Base-by-base conservation (phyloP, 2,888 invertebrate genomes). In the Molanna angustata region DNA sequence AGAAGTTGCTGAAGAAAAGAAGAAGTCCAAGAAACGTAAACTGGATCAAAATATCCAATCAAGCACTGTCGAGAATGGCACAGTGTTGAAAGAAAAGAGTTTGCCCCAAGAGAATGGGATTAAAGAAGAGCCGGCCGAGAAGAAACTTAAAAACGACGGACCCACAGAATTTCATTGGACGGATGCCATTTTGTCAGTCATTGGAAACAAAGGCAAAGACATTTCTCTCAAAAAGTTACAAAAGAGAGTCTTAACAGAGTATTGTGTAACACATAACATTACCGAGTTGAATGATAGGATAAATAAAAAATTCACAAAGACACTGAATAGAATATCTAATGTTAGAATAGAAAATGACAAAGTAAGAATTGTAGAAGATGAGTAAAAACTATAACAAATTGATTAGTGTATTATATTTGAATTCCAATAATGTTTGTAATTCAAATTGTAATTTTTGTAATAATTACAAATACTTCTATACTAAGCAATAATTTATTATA, bases 201-300 rank as follows among this genome's bases (percentile, higher is more conserved):
- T 83, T 49, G 64, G 74, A 55, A 72, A 75, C 43, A 74, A 74
- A 62, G 80, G 79, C 3, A 82, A 84, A 60, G 84, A 85, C 63
- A 73, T 91, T 37, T 78, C 84, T 1, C 66, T 87, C 50, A 87
- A 86, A 64, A 86, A 88, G 62, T 70, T 93, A 14, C 83, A 84
- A 62, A 89, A 88, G 66, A 91, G 89, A 71, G 83, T 90, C 4
- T 65, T 86, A 1, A 78, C 80, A 41, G 84, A 82, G 61, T 89
- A 85, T 57, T 66, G 73, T 27, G 74, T 75, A 62, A 69, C 72
- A 19, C 77, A 79, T 16, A 72, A 76, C 1, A 63, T 65, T 27
- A 58, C 69, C 39, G 79, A 79, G 45, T 70, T 79, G 3, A 72
- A 79, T 54, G 84, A 83, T 58, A 84, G 86, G 64, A 80, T 85